These are phyloP conservation scores for Agrenia bidenticulata DNA, from an alignment of 2,888 invertebrate genomes.

Conservation along the genomic window DNA sequence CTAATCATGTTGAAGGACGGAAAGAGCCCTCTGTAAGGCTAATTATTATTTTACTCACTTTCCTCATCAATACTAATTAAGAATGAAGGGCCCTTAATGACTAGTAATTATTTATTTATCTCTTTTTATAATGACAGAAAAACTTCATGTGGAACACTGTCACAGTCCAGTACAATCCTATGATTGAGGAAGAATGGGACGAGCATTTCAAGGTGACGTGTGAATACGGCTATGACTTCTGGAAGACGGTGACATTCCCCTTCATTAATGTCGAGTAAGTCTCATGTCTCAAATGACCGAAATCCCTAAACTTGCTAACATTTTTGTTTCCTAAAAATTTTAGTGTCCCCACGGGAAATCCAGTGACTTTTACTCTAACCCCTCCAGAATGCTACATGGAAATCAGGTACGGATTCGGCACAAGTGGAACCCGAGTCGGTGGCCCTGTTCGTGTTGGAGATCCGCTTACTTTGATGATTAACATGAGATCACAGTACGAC, in stretches of 20 bases:
- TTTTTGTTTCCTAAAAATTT: conserved; percentile 12
- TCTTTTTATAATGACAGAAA: conserved; percentile 63
- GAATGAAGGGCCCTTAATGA: neutral
- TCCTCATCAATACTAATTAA: neutral
- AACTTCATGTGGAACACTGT: conserved; percentile 97
- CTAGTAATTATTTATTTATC: neutral
- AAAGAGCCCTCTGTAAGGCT: conserved; percentile 79
- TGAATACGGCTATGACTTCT: conserved; percentile 94
- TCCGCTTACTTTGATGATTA: conserved; percentile 85
- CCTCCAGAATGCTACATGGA: conserved; percentile 97
- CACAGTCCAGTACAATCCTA: conserved; percentile 87
- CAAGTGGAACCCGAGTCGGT: conserved; percentile 77
- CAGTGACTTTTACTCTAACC: conserved; percentile 86
- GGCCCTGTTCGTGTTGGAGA: conserved; percentile 88
- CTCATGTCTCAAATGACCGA: neutral
- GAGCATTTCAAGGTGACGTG: conserved; percentile 95
- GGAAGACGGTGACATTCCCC: conserved; percentile 94
- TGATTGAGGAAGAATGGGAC: conserved; percentile 88
- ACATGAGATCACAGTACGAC: conserved; percentile 93
- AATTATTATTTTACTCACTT: neutral
- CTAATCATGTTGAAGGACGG: conserved; percentile 77
- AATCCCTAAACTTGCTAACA: neutral
- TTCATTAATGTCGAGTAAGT: conserved; percentile 92
- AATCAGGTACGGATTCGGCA: conserved; percentile 86
- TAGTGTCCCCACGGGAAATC: conserved; percentile 91